phyloP scores from a whole-genome alignment of 1,140 invertebrate species.

The Dendroctonus ponderosae region DNA sequence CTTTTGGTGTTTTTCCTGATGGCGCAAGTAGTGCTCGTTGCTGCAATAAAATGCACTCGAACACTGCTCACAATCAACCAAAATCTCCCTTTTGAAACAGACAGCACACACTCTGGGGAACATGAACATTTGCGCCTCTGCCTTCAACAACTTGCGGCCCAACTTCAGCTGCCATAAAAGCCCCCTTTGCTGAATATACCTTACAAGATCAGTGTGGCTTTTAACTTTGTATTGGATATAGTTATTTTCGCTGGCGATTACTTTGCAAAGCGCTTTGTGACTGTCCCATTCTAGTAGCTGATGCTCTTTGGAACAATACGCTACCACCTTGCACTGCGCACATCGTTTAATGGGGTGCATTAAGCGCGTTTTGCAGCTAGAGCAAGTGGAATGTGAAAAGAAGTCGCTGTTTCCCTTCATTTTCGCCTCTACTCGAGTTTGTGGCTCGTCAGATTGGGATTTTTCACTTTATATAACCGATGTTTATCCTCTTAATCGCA shows the following conservation, averaged over 20 bases:
- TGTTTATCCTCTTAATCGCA: not conserved
- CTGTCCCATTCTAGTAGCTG: conserved; percentile 65
- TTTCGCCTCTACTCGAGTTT: not conserved
- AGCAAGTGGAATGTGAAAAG: conserved; percentile 42
- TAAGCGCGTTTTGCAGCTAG: conserved; percentile 41
- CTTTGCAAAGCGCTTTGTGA: conserved; percentile 61
- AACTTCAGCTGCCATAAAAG: conserved; percentile 28
- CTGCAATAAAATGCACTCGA: conserved; percentile 46
- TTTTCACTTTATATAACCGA: not conserved
- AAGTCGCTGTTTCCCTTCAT: conserved; percentile 24
- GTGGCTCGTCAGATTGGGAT: not conserved
- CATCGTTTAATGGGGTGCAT: conserved; percentile 53
- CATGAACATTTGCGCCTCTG: conserved; percentile 45
- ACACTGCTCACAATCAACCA: conserved; percentile 42
- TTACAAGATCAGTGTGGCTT: conserved; percentile 34
- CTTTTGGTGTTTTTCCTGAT: conserved; percentile 37
- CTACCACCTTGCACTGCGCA: conserved; percentile 59
- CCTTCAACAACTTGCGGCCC: conserved; percentile 25
- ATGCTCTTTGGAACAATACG: conserved; percentile 64
- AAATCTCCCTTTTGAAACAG: conserved; percentile 37
- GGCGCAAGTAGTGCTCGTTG: conserved; percentile 36
- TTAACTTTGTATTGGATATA: conserved; percentile 56
- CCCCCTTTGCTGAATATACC: conserved; percentile 26
- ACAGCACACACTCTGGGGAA: conserved; percentile 45
- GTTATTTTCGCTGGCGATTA: conserved; percentile 48